Evolutionary conservation across 2,113 vertebrate species (phyloP), one percentile per base, ranked within the genome.

Genomic region (Trichomycterus rosablanca): DNA sequence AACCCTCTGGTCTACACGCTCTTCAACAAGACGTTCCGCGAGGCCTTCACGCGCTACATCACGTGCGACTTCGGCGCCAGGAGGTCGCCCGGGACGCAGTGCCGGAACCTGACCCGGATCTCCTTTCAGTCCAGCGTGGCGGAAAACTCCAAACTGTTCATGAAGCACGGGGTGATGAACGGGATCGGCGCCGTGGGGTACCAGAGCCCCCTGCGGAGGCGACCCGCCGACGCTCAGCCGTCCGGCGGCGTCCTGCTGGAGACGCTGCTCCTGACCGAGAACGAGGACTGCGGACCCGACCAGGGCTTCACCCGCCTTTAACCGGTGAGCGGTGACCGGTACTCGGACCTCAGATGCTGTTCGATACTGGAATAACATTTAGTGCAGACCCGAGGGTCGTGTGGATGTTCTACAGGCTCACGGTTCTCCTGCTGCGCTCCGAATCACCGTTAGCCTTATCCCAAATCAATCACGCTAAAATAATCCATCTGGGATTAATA

Each of bases 1-100:
- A 99, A 99, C 67, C 96, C 96, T 2, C 70, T 99, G 59, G 91
- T 99, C 66, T 99, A 99, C 34, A 99, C 96, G 0, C 91, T 99
- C 22, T 99, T 99, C 81, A 99, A 97, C 65, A 95, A 92, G 84
- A 97, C 93, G 0, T 99, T 97, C 85, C 86, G 96, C 53, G 78
- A 93, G 59, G 94, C 96, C 1, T 99, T 99, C 56, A 81, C 87
- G 8, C 89, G 94, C 57, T 98, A 93, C 23, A 96, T 99, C 48
- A 97, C 87, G 19, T 98, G 95, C 59, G 91, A 96, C 74, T 99
- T 95, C 67, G 71, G 10, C 51, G 83, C 67, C 58, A 77, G 64
- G 5, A 82, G 68, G 64, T 75, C 83, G 14, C 67, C 70, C 19
- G 86, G 76, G 46, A 57, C 71, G 24, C 84, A 88, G n/a, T 68